Evolutionary conservation across 2,113 vertebrate genomes (phyloP).

Genomic region (Lasiurus cinereus): DNA sequence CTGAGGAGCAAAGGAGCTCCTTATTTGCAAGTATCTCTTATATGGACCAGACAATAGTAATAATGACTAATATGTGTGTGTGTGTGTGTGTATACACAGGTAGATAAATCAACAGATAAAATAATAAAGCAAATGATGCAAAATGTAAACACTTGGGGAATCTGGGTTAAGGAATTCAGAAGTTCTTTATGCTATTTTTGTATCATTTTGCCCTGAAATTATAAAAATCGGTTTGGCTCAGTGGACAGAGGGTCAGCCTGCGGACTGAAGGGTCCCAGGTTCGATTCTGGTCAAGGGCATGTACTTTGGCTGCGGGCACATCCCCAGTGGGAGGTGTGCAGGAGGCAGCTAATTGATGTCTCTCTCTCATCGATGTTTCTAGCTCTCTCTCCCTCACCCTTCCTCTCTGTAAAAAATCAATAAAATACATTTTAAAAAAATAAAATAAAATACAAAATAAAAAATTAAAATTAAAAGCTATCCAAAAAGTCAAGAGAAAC

Average conservation of each 20-base stretch:
- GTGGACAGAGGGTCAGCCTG: too few species aligned
- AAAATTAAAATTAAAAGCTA: constrained; percentile 24
- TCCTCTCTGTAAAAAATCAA: too few species aligned
- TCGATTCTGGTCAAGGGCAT: too few species aligned
- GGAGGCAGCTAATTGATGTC: too few species aligned
- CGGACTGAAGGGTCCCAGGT: too few species aligned
- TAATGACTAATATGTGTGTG: too few species aligned
- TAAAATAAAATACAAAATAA: too few species aligned
- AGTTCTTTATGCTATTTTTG: constrained; percentile 38
- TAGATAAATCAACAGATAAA: background rate
- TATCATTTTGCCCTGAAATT: background rate
- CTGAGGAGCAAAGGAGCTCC: background rate
- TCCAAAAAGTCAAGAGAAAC: background rate
- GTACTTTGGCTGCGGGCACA: too few species aligned
- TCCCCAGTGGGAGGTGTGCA: too few species aligned
- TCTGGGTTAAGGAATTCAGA: background rate
- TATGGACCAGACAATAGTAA: background rate
- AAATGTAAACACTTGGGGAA: background rate
- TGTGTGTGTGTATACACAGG: accelerated
- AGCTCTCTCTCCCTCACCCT: too few species aligned
- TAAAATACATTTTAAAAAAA: too few species aligned
- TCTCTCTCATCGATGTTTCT: too few species aligned
- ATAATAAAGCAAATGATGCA: background rate
- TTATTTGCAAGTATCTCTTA: background rate
- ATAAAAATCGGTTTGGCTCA: background rate